phyloP scores from a whole-genome alignment of 1,140 invertebrate species.

The Rhizoglyphus robini region DNA sequence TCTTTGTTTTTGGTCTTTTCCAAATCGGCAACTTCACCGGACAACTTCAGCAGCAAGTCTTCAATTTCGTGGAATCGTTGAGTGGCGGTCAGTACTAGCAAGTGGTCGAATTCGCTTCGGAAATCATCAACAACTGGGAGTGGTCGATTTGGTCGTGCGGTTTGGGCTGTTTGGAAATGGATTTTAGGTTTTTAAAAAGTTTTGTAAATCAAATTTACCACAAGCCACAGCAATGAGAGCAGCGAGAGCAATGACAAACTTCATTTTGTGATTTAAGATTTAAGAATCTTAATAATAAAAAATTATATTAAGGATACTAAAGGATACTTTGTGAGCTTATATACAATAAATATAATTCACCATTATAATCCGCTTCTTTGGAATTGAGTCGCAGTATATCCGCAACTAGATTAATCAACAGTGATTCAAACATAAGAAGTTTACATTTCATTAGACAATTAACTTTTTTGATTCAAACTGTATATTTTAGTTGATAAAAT shows the following conservation, averaged over 20 bases:
- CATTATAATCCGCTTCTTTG: too few relatives aligned
- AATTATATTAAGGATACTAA: too few relatives aligned
- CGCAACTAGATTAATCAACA: too few relatives aligned
- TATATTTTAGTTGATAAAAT: too few relatives aligned
- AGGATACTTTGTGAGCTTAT: too few relatives aligned
- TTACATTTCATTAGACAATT: too few relatives aligned
- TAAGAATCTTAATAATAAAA: too few relatives aligned
- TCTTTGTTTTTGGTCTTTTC: constrained; percentile 14
- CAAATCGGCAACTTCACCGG: background rate
- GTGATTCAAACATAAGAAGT: too few relatives aligned
- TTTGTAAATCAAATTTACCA: background rate
- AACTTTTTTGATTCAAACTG: too few relatives aligned
- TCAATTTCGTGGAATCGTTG: background rate
- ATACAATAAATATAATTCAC: too few relatives aligned
- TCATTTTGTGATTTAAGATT: constrained; percentile 6
- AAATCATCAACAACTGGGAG: background rate
- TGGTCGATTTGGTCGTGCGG: background rate
- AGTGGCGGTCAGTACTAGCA: background rate
- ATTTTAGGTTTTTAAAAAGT: background rate
- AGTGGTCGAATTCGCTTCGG: background rate
- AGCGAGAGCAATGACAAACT: background rate
- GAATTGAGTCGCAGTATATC: too few relatives aligned
- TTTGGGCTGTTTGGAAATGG: background rate
- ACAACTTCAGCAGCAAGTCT: background rate
- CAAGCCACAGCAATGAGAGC: background rate